Conservation (phyloP, 92 coral and sea anemone genomes). For the Galaxea fascicularis region DNA sequence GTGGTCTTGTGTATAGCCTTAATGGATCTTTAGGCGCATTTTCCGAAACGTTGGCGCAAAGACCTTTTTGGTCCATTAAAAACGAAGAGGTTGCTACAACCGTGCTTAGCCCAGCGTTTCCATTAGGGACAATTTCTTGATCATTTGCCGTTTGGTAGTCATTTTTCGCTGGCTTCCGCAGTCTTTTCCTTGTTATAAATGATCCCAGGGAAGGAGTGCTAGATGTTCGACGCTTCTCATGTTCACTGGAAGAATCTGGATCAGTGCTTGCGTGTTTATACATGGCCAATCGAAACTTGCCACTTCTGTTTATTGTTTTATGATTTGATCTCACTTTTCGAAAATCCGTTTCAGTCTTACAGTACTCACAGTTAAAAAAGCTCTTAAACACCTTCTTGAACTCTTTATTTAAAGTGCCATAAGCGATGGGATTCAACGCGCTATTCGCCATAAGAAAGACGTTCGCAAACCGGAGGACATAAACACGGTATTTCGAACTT, state of each 20-base stretch:
- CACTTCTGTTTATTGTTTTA: slow-evolving; percentile 24
- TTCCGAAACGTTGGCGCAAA: background rate
- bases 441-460: slow-evolving; percentile 99
- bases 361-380: slow-evolving; percentile 82
- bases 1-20: background rate
- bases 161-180: background rate
- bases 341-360: slow-evolving; percentile 53
- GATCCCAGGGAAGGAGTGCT: slow-evolving; percentile 24
- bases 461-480: slow-evolving; percentile 91
- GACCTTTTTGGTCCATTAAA: background rate
- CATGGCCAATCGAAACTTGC: slow-evolving; percentile 73
- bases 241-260: slow-evolving; percentile 27
- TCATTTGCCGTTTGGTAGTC: background rate
- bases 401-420: slow-evolving; percentile 93
- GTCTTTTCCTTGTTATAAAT: slow-evolving; percentile 6
- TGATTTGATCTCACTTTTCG: background rate
- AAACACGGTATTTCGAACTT: slow-evolving; percentile 74
- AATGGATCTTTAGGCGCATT: background rate
- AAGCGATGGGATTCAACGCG: slow-evolving; percentile 94
- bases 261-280: slow-evolving; percentile 65
- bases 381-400: slow-evolving; percentile 88
- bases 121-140: slow-evolving; percentile 10
- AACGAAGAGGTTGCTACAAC: background rate
- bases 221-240: slow-evolving; percentile 41
- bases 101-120: background rate